phyloP scores from a whole-genome alignment of 2,113 vertebrate genomes.

The Tichodroma muraria region DNA sequence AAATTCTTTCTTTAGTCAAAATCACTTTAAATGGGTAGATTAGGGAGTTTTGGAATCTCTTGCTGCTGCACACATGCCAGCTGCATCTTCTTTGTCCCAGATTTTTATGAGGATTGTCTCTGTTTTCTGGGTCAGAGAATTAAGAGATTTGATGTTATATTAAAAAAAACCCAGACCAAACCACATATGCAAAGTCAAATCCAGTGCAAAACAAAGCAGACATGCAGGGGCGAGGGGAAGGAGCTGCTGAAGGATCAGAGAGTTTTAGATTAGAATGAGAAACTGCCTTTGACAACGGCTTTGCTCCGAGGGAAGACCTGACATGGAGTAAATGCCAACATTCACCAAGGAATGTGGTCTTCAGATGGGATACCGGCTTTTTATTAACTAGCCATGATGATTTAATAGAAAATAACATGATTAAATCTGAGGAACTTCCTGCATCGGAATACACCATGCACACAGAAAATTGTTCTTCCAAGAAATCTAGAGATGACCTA shows the following conservation, averaged over 20 bases:
- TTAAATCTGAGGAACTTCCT: not conserved
- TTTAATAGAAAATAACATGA: not conserved
- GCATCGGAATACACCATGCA: not conserved
- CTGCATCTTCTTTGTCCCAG: slow-evolving; percentile 36
- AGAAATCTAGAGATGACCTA: not conserved
- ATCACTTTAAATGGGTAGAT: slow-evolving; percentile 41
- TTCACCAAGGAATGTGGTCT: not conserved
- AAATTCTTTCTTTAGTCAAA: slow-evolving; percentile 41
- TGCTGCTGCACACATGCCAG: not conserved
- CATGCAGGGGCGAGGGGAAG: not conserved
- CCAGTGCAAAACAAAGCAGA: slow-evolving; percentile 21
- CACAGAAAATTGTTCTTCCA: not conserved
- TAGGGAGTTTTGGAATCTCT: not conserved
- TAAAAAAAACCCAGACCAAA: slow-evolving; percentile 4
- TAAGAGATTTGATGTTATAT: slow-evolving; percentile 64
- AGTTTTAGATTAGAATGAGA: not conserved
- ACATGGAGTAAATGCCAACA: not conserved
- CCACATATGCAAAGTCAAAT: slow-evolving; percentile 29
- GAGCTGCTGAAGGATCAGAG: not conserved
- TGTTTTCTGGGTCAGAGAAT: slow-evolving; percentile 68
- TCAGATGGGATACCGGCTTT: not conserved
- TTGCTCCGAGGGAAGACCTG: not conserved
- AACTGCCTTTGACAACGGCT: not conserved
- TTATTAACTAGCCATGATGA: not conserved
- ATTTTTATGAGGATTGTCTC: slow-evolving; percentile 62